Evolutionary conservation across 2,888 invertebrate genomes (phyloP).

Genomic region (Cyrtodaria siliqua): DNA sequence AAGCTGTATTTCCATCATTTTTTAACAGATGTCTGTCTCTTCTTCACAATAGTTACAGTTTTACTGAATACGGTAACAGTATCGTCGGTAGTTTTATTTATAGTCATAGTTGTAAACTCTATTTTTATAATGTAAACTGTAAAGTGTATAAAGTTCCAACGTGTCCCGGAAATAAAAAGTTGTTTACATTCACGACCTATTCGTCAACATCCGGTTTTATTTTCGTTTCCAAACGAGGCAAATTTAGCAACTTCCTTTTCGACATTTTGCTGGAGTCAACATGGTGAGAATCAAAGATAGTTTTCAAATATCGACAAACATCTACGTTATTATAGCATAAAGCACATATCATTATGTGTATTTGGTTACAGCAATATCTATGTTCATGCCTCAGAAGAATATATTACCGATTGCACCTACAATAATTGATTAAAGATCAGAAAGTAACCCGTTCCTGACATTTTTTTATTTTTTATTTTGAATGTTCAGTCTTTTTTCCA

Average conservation of each 20-base stretch:
- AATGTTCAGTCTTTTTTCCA: too few relatives aligned
- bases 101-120: slow-evolving; percentile 5
- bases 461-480: too few relatives aligned
- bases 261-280: slow-evolving; percentile 58
- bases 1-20: slow-evolving; percentile 5
- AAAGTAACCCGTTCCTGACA: too few relatives aligned
- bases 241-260: slow-evolving; percentile 63
- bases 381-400: too few relatives aligned
- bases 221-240: slow-evolving; percentile 66
- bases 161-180: slow-evolving; percentile 62
- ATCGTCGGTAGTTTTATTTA: background rate
- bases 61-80: background rate
- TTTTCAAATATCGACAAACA: background rate
- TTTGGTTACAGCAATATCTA: too few relatives aligned
- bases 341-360: too few relatives aligned
- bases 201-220: slow-evolving; percentile 15
- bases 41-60: background rate
- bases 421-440: too few relatives aligned
- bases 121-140: slow-evolving; percentile 36
- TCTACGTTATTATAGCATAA: background rate
- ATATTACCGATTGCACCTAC: too few relatives aligned
- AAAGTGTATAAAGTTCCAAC: slow-evolving; percentile 65
- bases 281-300: slow-evolving; percentile 54
- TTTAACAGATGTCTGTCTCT: background rate
- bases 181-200: slow-evolving; percentile 56